A percentile compares a stretch with the other conserved stretches of the same genome.
Evolutionary conservation across 53 echinoderm and acorn worm genomes (phyloP).

Genomic region (Temnopleurus reevesii): DNA sequence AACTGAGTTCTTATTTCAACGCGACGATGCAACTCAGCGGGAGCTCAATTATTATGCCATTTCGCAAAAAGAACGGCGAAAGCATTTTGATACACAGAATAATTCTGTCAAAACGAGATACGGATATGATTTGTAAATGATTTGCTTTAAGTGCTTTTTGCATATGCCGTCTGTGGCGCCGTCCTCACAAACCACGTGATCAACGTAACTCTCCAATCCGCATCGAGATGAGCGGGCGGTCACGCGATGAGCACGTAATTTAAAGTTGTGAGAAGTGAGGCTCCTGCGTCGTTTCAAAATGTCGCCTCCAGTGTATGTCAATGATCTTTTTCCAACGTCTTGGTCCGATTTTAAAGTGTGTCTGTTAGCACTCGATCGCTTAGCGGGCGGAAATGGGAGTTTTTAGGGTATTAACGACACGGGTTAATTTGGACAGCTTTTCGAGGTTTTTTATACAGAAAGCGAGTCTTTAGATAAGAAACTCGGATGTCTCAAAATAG

Average conservation of each 20-base stretch:
- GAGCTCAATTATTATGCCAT: no score
- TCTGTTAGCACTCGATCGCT: not conserved
- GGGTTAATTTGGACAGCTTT: not conserved
- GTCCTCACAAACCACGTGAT: not conserved
- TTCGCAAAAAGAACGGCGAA: no score
- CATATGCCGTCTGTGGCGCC: not conserved
- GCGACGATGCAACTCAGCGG: not conserved
- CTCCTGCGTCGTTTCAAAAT: no score
- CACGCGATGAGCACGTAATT: not conserved
- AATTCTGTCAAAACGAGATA: no score
- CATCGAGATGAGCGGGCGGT: not conserved
- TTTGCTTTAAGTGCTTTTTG: not conserved
- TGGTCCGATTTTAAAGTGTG: not conserved
- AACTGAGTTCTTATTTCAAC: not conserved
- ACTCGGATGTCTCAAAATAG: not conserved
- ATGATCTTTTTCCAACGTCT: not conserved
- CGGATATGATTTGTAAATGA: no score
- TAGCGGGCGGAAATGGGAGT: not conserved
- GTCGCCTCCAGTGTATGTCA: conserved; percentile 11
- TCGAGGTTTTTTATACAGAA: not conserved
- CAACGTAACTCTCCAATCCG: not conserved
- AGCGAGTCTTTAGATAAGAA: conserved; percentile 14
- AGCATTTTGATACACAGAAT: no score
- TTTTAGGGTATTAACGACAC: not conserved
- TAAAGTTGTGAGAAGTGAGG: not conserved